phyloP scores from a whole-genome alignment of 1,140 invertebrate species.

The Charaxes varanes region DNA sequence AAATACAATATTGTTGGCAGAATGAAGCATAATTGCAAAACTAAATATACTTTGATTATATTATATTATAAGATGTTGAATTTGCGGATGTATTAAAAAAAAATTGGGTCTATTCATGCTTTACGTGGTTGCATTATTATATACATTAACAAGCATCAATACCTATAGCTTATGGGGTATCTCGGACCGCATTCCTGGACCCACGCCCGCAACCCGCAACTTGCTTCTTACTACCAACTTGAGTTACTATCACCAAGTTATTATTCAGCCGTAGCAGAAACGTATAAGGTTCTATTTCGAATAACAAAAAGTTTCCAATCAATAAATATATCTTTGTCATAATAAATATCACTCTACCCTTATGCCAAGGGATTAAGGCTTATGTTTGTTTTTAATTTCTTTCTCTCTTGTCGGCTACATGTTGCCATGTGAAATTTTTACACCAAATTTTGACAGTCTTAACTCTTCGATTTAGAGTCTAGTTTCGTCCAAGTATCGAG shows the following conservation, averaged over 20 bases:
- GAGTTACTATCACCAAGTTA: slow-evolving; percentile 26
- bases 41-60: too few species aligned
- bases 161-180: slow-evolving; percentile 61
- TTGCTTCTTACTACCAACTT: slow-evolving; percentile 21
- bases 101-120: too few species aligned
- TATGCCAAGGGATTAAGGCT: slow-evolving; percentile 19
- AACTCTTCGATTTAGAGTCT: slow-evolving; percentile 2
- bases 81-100: too few species aligned
- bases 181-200: slow-evolving; percentile 64
- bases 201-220: slow-evolving; percentile 36
- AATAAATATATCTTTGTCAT: slow-evolving; percentile 6
- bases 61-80: too few species aligned
- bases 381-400: slow-evolving; percentile 21
- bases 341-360: slow-evolving; percentile 15
- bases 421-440: slow-evolving; percentile 16
- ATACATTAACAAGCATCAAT: slow-evolving; percentile 52
- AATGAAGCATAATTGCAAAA: too few species aligned
- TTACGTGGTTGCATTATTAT: slow-evolving; percentile 22
- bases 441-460: slow-evolving; percentile 12
- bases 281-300: slow-evolving; percentile 9
- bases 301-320: background rate
- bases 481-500: slow-evolving; percentile 3
- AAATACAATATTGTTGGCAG: too few species aligned
- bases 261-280: slow-evolving; percentile 11
- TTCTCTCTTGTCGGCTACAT: slow-evolving; percentile 16